phyloP scores from a whole-genome alignment of 2,113 vertebrate species.

The Marmota flaviventris region DNA sequence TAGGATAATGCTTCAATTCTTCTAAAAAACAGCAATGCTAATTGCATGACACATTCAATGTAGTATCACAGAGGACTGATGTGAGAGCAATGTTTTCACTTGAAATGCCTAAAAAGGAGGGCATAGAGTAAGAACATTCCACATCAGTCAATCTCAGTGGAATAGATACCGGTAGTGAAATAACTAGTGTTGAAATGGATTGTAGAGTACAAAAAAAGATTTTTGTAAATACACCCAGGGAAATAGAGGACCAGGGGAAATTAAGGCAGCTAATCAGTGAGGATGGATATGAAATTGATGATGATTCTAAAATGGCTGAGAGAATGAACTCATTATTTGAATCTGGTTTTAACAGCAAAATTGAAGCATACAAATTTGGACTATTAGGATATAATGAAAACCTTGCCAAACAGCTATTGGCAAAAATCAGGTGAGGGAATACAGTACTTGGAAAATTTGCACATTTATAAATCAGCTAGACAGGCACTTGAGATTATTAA shows the following conservation, averaged over 20 bases:
- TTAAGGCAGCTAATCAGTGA: neutral
- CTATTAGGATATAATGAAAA: slow-evolving; percentile 68
- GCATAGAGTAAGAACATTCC: neutral
- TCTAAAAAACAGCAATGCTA: slow-evolving; percentile 5
- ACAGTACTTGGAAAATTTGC: slow-evolving; percentile 33
- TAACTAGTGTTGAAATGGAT: neutral
- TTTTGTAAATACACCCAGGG: slow-evolving; percentile 40
- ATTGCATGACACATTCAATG: slow-evolving; percentile 7
- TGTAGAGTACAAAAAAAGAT: neutral
- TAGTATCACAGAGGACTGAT: neutral
- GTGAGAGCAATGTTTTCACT: neutral
- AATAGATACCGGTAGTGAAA: neutral
- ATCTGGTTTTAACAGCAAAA: slow-evolving; percentile 73
- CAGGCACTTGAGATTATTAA: slow-evolving; percentile 47
- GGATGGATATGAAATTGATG: neutral
- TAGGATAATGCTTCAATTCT: neutral
- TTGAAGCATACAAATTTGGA: slow-evolving; percentile 66
- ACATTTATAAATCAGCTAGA: slow-evolving; percentile 68
- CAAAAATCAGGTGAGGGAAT: slow-evolving; percentile 55
- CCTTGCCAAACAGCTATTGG: slow-evolving; percentile 59
- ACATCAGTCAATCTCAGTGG: neutral
- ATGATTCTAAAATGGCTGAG: slow-evolving; percentile 43
- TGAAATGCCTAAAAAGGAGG: neutral
- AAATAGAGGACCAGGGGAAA: neutral
- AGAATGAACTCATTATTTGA: slow-evolving; percentile 23